Evolutionary conservation across 1,140 invertebrate species (phyloP), one percentile per base, ranked within the genome.

Genomic region (Bacillus rossius): DNA sequence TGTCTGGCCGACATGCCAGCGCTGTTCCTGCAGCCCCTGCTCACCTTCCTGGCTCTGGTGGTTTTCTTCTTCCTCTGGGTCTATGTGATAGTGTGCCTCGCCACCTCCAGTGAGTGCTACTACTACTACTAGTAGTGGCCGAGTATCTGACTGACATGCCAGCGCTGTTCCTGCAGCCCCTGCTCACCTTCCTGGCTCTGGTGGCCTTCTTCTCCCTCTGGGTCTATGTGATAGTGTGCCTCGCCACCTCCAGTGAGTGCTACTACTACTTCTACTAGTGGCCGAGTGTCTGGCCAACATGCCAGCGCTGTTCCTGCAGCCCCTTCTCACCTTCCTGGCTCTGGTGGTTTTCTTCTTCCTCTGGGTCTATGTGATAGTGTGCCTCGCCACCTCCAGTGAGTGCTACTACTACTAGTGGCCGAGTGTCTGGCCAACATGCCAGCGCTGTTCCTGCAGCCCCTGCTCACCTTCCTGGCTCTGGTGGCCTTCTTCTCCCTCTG

Each of bases 31-130:
- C 93, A 95, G 68, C 94, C 94, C 1, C 69, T 96, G 1, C 75
- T 93, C 57, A 96, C 94, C 0, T 94, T 94, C 69, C 60, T 89
- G 43, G 80, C 87, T 47, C 76, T 96, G 0, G 72, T 88, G 23
- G 59, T 84, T 40, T 96, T 96, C 71, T 88, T 94, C 61, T 73
- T 84, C 40, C 92, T 91, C 77, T 96, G 92, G 92, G 77, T 93
- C 1, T 78, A 81, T 26, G 84, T 96, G 37, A 82, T 96, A 61
- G 74, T 85, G 22, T 84, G 77, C 65, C 72, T 89, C 4, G 81
- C 82, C n/a, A 87, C 86, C 62, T 79, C 85, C 37, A 79, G 87
- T 89, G 77, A 82, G 83, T 78, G 41, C n/a, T n/a, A n/a, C n/a
- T n/a, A n/a, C n/a, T n/a, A n/a, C n/a, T n/a, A n/a, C n/a, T n/a